Percentiles rank a stretch among this genome's conserved stretches.
Conservation (phyloP, 2,113 vertebrate species). For the Aphyosemion australe region DNA sequence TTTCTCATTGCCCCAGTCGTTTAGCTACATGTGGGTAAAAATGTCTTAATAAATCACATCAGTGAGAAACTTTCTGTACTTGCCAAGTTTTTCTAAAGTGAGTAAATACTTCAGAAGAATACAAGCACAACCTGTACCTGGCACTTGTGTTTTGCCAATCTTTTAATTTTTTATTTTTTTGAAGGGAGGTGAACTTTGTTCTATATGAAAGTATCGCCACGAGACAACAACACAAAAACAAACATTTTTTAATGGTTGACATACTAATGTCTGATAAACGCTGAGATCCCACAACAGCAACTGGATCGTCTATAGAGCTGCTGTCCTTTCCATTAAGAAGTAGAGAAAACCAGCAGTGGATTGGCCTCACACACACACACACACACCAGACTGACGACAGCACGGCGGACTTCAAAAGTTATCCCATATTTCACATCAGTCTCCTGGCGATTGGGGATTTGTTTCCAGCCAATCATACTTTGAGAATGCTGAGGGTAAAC, state of each 20-base stretch:
- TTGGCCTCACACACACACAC: slow-evolving; percentile 19
- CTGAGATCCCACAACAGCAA: slow-evolving; percentile 42
- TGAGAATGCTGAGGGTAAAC: slow-evolving; percentile 70
- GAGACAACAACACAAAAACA: too few relatives aligned
- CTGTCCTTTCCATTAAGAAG: slow-evolving; percentile 66
- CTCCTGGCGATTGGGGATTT: slow-evolving; percentile 60
- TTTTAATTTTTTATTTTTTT: too few relatives aligned
- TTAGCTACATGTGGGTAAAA: too few relatives aligned
- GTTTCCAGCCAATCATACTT: slow-evolving; percentile 73
- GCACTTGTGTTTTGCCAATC: too few relatives aligned
- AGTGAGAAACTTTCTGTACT: too few relatives aligned
- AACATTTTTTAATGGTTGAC: too few relatives aligned
- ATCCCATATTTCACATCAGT: slow-evolving; percentile 72
- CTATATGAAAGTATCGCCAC: background rate
- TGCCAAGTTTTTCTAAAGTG: too few relatives aligned
- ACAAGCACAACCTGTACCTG: too few relatives aligned
- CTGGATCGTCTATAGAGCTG: slow-evolving; percentile 50
- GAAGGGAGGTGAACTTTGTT: too few relatives aligned
- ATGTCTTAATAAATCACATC: too few relatives aligned
- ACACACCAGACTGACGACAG: slow-evolving; percentile 62
- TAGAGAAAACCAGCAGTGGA: slow-evolving; percentile 59
- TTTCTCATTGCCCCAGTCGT: too few relatives aligned
- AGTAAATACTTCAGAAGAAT: too few relatives aligned
- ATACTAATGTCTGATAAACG: slow-evolving; percentile 23
- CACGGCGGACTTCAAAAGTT: slow-evolving; percentile 73